Base-by-base conservation (phyloP, 2,888 invertebrate genomes). In the Tortrix viridana region DNA sequence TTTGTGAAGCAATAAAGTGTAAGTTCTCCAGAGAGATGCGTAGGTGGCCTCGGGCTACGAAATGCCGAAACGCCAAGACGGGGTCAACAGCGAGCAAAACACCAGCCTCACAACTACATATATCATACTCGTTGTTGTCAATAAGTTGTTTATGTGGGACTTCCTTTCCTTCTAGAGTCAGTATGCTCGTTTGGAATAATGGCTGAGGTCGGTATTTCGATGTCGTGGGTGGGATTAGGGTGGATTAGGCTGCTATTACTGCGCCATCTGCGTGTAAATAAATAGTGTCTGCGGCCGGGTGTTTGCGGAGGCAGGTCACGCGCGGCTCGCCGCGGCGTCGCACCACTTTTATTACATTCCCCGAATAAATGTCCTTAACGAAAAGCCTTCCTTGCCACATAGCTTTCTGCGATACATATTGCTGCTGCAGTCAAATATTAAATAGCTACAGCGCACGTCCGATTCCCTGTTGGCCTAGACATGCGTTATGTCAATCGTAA, bases 261-360 rank as follows among this genome's bases (percentile, higher is more conserved):
- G 67, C 69, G 74, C 73, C 74, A 75, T 75, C 73, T 74, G 77
- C 74, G 81, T 80, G 82, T 82, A 84, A 85, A 81, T 81, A 82
- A 81, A 82, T 81, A 81, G 77, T 79, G 75, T 77, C 72, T 75
- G 74, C 70, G 73, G 74, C 73, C 65, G 60, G 68, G 70, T 63
- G 67, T 74, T 72, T 85, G 83, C 70, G 69, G 64, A 88, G 79
- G 80, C 88, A 69, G 71, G 80, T 86, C 89, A 90, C 89, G 90
- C 80, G 75, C 79, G 79, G 74, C 72, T 69, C 74, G 74, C 74
- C 70, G 68, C 71, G 74, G 69, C 77, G 72, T 75, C 82, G 77
- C 80, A 79, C 77, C 80, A 81, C 77, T 86, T 85, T 86, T 89
- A 89, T 89, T 88, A 88, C 86, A 89, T 89, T 87, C 86, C 77